A percentile compares a stretch with the other conserved stretches of the same genome.
Evolutionary conservation across 2,888 invertebrate genomes (phyloP).

Genomic region (Drosophila mimica): DNA sequence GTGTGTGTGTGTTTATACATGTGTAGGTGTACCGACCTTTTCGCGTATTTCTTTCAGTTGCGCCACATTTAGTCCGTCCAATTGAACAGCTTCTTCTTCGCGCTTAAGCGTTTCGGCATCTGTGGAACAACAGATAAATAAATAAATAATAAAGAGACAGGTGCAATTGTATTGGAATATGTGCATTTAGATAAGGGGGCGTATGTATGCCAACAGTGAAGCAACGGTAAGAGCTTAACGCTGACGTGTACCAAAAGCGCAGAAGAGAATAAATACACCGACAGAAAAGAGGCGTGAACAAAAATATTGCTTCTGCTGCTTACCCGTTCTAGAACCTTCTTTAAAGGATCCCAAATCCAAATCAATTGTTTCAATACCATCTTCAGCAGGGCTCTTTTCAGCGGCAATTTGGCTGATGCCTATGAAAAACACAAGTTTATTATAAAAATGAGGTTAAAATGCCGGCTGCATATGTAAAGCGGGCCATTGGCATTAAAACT

Average conservation of each 20-base stretch:
- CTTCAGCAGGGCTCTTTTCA: constrained; percentile 61
- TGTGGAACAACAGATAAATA: constrained; percentile 76
- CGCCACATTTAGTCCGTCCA: constrained; percentile 97
- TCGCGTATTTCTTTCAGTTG: constrained; percentile 96
- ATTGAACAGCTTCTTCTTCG: constrained; percentile 98
- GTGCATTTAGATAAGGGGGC: constrained; percentile 44
- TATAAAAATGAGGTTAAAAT: constrained; percentile 60
- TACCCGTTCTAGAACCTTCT: constrained; percentile 96
- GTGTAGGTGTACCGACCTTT: constrained; percentile 84
- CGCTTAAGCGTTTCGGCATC: constrained; percentile 96
- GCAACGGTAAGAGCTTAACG: constrained; percentile 52
- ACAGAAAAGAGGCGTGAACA: neutral
- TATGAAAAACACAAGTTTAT: constrained; percentile 28
- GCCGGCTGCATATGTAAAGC: constrained; percentile 55
- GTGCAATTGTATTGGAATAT: constrained; percentile 3
- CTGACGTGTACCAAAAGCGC: constrained; percentile 70
- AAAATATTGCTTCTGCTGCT: constrained; percentile 36
- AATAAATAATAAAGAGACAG: neutral
- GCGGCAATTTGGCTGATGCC: constrained; percentile 81
- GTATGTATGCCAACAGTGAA: constrained; percentile 17
- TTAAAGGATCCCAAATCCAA: constrained; percentile 92
- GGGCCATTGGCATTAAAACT: constrained; percentile 31
- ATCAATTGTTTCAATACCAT: constrained; percentile 88
- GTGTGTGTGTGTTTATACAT: neutral
- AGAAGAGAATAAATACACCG: constrained; percentile 4